Conservation (phyloP, 2,888 invertebrate species). For the Limnephilus marmoratus region DNA sequence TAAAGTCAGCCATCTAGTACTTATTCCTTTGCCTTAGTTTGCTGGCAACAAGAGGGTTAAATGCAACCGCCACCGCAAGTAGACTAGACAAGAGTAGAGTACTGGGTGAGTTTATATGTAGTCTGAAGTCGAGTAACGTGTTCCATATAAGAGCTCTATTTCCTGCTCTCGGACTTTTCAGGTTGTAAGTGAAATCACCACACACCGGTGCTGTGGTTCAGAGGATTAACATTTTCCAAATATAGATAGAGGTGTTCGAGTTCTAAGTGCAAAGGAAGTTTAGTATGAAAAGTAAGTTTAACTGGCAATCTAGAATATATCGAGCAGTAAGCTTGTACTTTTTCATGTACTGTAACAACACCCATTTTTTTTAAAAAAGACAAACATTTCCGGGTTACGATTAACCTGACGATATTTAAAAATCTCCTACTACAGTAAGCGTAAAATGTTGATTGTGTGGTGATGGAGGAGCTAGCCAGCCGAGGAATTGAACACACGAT, state of each 20-base stretch:
- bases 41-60: background rate
- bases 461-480: no score
- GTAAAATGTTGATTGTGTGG: no score
- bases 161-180: conserved; percentile 2
- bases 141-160: conserved; percentile 18
- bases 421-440: no score
- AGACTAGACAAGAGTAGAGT: background rate
- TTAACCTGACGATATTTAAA: no score
- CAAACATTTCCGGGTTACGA: no score
- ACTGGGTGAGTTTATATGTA: background rate
- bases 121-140: background rate
- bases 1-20: no score
- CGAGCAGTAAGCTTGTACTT: background rate
- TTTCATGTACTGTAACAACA: background rate
- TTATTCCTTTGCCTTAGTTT: no score
- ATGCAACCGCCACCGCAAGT: background rate
- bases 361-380: no score
- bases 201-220: background rate
- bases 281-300: no score
- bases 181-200: conserved; percentile 7
- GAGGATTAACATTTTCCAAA: background rate
- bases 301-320: background rate
- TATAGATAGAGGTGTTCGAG: background rate
- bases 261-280: background rate
- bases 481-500: no score